A percentile compares a stretch with the other conserved stretches of the same genome.
These are phyloP conservation scores for Encarsia formosa DNA, from an alignment of 2,888 invertebrate species.

Conservation along the genomic window DNA sequence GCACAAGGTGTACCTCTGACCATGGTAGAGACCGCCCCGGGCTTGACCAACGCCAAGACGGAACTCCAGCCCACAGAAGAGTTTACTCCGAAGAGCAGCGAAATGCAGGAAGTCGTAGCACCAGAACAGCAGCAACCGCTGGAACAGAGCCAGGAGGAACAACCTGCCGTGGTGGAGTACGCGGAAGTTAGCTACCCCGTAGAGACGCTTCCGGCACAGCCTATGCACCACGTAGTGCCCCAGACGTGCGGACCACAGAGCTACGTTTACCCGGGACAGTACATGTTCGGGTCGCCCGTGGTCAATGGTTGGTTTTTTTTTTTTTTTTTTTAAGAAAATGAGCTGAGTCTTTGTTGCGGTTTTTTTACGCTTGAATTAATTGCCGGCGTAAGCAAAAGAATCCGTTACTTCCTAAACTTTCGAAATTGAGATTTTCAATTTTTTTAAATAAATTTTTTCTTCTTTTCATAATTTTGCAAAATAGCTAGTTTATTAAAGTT, in stretches of 20 bases:
- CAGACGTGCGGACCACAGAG: slow-evolving; percentile 37
- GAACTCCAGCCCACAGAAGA: not conserved
- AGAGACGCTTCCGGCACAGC: slow-evolving; percentile 33
- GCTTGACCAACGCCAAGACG: not conserved
- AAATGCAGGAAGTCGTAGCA: not conserved
- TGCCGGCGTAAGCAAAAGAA: no score
- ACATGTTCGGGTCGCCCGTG: slow-evolving; percentile 55
- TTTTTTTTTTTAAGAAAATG: no score
- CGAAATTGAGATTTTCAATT: no score
- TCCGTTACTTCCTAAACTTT: no score
- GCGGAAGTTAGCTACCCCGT: slow-evolving; percentile 7
- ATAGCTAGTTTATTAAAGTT: no score
- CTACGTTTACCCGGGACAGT: slow-evolving; percentile 54
- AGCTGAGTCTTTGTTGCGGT: no score
- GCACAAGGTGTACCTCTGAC: slow-evolving; percentile 32
- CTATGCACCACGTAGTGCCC: slow-evolving; percentile 42
- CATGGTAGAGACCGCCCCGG: slow-evolving; percentile 1
- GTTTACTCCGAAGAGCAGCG: not conserved
- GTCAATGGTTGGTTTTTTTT: slow-evolving; percentile 48
- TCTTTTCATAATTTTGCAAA: no score
- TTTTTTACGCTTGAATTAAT: no score
- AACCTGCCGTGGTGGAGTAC: slow-evolving; percentile 4
- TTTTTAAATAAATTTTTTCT: no score
- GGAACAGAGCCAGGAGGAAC: not conserved
- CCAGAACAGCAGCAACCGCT: not conserved